Percentiles rank a stretch among this genome's conserved stretches.
Conservation (phyloP, 2,888 invertebrate genomes). For the Sinohyriopsis cumingii region DNA sequence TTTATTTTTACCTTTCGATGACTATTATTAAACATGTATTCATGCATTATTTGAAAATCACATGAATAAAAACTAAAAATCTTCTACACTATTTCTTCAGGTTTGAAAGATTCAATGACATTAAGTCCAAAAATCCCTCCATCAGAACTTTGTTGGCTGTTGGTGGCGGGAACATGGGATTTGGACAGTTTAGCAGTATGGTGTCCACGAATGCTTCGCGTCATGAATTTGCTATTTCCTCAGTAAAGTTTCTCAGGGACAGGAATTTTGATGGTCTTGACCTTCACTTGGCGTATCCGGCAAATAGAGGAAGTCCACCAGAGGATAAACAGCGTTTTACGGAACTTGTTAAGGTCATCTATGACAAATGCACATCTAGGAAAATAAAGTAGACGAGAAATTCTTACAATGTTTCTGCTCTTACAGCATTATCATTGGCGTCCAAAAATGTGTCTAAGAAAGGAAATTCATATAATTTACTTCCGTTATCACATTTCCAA, state of each 20-base stretch:
- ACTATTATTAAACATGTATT: no score
- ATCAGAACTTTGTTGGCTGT: slow-evolving; percentile 87
- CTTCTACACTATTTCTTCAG: slow-evolving; percentile 23
- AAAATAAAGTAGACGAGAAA: not conserved
- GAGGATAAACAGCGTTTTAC: slow-evolving; percentile 61
- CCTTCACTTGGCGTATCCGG: slow-evolving; percentile 94
- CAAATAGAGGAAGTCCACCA: slow-evolving; percentile 62
- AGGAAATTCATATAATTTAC: no score
- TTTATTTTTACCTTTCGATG: no score
- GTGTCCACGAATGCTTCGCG: slow-evolving; percentile 45
- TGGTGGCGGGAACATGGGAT: slow-evolving; percentile 96
- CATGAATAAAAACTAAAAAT: not conserved
- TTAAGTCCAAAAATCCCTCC: slow-evolving; percentile 78
- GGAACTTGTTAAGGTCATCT: slow-evolving; percentile 44
- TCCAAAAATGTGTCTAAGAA: no score
- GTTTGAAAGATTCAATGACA: slow-evolving; percentile 85
- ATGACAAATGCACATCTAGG: not conserved
- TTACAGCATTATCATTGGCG: no score
- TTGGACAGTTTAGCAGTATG: slow-evolving; percentile 74
- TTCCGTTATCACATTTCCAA: no score
- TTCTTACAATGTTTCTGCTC: no score
- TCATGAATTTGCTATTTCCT: slow-evolving; percentile 48
- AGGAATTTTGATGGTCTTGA: slow-evolving; percentile 88
- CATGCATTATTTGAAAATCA: not conserved
- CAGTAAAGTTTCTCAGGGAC: slow-evolving; percentile 44